Conservation (phyloP, 2,888 invertebrate genomes). For the Cryptocephalus moraei region DNA sequence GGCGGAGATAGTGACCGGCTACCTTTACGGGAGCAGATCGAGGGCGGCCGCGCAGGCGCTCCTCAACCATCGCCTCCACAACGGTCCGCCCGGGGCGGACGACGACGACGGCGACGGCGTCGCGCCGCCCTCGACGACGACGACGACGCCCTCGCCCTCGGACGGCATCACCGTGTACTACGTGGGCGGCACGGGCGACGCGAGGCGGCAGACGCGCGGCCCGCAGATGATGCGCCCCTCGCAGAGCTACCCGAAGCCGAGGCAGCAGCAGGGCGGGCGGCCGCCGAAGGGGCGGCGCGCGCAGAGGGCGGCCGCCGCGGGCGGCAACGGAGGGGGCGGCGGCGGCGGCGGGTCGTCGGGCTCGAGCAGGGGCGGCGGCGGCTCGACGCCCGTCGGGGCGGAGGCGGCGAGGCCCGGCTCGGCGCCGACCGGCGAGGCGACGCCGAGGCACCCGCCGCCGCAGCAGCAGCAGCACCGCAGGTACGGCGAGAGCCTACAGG, state of each 20-base stretch:
- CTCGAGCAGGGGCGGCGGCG: slow-evolving; percentile 41
- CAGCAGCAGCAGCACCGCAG: background rate
- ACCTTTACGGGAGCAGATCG: slow-evolving; percentile 44
- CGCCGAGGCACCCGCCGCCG: background rate
- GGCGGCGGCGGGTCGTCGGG: slow-evolving; percentile 44
- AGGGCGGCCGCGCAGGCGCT: slow-evolving; percentile 43
- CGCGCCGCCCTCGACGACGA: slow-evolving; percentile 12
- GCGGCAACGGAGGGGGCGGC: slow-evolving; percentile 45
- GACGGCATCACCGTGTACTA: slow-evolving; percentile 33
- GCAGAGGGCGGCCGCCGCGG: slow-evolving; percentile 14
- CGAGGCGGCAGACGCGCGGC: too few relatives aligned
- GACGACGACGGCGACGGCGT: slow-evolving; percentile 20
- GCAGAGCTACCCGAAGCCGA: slow-evolving; percentile 43
- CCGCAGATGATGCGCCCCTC: slow-evolving; percentile 38
- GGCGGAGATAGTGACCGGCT: slow-evolving; percentile 46
- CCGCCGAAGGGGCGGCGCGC: slow-evolving; percentile 12
- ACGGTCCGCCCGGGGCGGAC: slow-evolving; percentile 25
- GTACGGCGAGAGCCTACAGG: slow-evolving; percentile 14
- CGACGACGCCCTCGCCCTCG: slow-evolving; percentile 11
- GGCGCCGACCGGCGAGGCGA: slow-evolving; percentile 38
- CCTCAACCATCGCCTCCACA: slow-evolving; percentile 29
- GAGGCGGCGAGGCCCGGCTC: slow-evolving; percentile 40
- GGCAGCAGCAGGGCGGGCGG: slow-evolving; percentile 14
- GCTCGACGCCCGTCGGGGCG: slow-evolving; percentile 36
- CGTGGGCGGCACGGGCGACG: slow-evolving; percentile 25